Base-by-base conservation (phyloP, 2,888 invertebrate species). In the Drosophila antonietae region DNA sequence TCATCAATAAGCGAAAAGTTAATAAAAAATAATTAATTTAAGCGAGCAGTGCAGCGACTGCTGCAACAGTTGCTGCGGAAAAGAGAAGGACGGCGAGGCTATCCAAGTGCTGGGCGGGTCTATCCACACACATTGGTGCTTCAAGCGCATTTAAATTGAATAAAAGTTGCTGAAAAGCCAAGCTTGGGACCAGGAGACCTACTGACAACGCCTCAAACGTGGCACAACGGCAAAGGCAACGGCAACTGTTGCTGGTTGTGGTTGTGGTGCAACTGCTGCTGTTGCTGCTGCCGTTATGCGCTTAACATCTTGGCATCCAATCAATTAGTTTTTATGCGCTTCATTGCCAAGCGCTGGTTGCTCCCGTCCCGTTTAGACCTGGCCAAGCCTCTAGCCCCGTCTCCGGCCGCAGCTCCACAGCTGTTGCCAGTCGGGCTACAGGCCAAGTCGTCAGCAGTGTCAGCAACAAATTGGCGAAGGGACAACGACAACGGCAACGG, bases 241-340 rank as follows among this genome's bases (percentile, higher is more conserved):
- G 28, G 59, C 78, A 78, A 79, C 79, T 69, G 74, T 70, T 79
- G 79, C 71, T 64, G 61, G 44, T 51, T 43, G 33, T 33, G 51
- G 59, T 44, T 41, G 35, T 37, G 52, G 63, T 52, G 35, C 37
- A 44, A 33, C 46, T 18, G 52, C n/a, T 49, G 46, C 56, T 44
- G 59, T 43, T 43, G 78, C 46, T 63, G 74, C 79, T 81, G 88
- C 81, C 76, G 85, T 84, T 83, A 84, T 85, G 85, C 81, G 83
- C 83, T 83, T 85, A 81, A 81, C 84, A 82, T 82, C 82, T 83
- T 88, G 89, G 88, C 86, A 88, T 88, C 84, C 88, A 86, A 83
- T 89, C 89, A 88, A 88, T 88, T 89, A 88, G 86, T 89, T 88
- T 88, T 88, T 81, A 89, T 88, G 83, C 87, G 83, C 86, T 85